Evolutionary conservation across 1,140 invertebrate genomes (phyloP), one percentile per base, ranked within the genome.

Genomic region (Formica selysi): DNA sequence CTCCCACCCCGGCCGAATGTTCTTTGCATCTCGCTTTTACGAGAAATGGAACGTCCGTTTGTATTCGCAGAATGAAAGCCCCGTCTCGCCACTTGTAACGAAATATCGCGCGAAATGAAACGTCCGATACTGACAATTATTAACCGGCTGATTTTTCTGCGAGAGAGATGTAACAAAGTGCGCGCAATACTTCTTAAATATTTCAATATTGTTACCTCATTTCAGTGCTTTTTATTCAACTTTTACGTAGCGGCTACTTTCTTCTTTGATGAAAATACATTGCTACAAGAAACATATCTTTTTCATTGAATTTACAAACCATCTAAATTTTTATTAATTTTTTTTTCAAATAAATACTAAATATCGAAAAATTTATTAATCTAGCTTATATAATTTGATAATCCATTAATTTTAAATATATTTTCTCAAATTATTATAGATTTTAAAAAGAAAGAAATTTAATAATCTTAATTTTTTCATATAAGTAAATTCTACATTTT

Each of bases 21-120:
- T 68, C 73, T 83, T 83, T 74, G 79, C 79, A 74, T 83, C 54
- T 74, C 68, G 38, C 57, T 74, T 83, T 83, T 83, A 83, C 79
- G 79, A 73, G 79, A 61, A 83, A 83, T 74, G n/a, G 41, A 62
- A 83, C 54, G 54, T 36, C 32, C 68, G 68, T 29, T n/a, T 74
- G 57, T 48, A 83, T 83, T 74, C 68, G 36, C 36, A 32, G 26
- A 73, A 83, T 61, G 67, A 73, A 83, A 48, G 22, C 51, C 68
- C 48, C 68, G 38, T 48, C 57, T 36, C 68, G 68, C 38, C 54
- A 81, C 68, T 73, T 83, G 68, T 74, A 74, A 83, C 68, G 57
- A 74, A 83, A 83, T 83, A 83, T 74, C n/a, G 79, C 54, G 51
- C 79, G 19, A 73, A 73, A 83, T 74, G 68, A 59, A 81, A 83